Conservation (phyloP, 2,113 vertebrate genomes). For the Acrocephalus kingi region DNA sequence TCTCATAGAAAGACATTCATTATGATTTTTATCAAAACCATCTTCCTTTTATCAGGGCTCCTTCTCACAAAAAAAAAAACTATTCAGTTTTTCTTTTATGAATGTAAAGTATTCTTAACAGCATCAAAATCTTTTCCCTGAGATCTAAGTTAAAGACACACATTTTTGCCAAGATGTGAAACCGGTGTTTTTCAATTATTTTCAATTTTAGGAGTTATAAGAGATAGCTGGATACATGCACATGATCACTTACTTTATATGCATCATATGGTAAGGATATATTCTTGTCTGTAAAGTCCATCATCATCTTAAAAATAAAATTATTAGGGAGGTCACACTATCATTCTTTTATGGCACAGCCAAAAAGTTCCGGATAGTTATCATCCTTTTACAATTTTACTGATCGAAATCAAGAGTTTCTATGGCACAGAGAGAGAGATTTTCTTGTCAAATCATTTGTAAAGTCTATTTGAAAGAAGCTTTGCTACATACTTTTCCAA, state of each 20-base stretch:
- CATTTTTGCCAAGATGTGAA: not conserved
- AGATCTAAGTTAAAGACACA: not conserved
- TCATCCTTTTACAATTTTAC: constrained; percentile 8
- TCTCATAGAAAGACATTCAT: not conserved
- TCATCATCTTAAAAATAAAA: constrained; percentile 32
- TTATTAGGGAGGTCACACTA: not conserved
- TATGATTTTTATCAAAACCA: not conserved
- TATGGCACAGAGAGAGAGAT: not conserved
- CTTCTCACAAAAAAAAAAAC: not conserved
- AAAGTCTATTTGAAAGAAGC: not conserved
- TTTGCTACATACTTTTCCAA: not conserved
- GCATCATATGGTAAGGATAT: not conserved
- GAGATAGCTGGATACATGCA: not conserved
- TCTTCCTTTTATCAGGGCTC: not conserved
- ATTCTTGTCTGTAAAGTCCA: not conserved
- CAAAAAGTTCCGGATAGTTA: constrained; percentile 37
- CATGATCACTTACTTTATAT: not conserved
- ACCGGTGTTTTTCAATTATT: not conserved
- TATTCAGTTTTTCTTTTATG: not conserved
- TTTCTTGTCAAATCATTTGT: constrained; percentile 27
- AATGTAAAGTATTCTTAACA: not conserved
- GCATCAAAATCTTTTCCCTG: not conserved
- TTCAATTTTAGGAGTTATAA: not conserved
- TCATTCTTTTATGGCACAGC: not conserved
- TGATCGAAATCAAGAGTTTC: constrained; percentile 22